These are phyloP conservation scores for Amniataba percoides DNA, from an alignment of 2,797 vertebrate species.

Conservation along the genomic window DNA sequence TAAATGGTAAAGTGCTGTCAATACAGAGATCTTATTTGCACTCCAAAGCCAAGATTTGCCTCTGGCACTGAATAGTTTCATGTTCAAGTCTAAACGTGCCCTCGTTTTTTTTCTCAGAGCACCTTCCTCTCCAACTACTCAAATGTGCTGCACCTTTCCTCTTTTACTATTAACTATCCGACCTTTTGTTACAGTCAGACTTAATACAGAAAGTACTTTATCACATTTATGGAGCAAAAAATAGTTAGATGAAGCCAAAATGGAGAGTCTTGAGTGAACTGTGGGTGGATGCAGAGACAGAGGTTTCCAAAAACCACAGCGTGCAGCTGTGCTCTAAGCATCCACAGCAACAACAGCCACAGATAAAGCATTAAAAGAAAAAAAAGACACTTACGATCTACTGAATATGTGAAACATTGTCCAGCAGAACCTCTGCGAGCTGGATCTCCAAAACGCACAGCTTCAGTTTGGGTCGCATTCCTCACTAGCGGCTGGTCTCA, in stretches of 20 bases:
- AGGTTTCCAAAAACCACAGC: slow-evolving; percentile 51
- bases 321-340: slow-evolving; percentile 59
- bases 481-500: slow-evolving; percentile 67
- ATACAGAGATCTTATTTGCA: slow-evolving; percentile 45
- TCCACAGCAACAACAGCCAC: slow-evolving; percentile 26
- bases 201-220: slow-evolving; percentile 28
- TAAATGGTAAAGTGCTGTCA: slow-evolving; percentile 49
- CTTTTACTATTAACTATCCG: slow-evolving; percentile 31
- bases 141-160: slow-evolving; percentile 30
- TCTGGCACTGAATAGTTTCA: slow-evolving; percentile 74
- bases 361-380: slow-evolving; percentile 46
- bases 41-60: slow-evolving; percentile 51
- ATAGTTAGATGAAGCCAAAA: slow-evolving; percentile 10
- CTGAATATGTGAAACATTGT: slow-evolving; percentile 84
- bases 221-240: slow-evolving; percentile 21
- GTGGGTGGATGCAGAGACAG: slow-evolving; percentile 57
- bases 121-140: slow-evolving; percentile 30
- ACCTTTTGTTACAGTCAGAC: slow-evolving; percentile 25
- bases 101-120: slow-evolving; percentile 37
- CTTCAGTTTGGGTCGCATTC: slow-evolving; percentile 72
- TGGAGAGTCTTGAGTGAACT: slow-evolving; percentile 20
- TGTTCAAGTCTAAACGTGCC: slow-evolving; percentile 77
- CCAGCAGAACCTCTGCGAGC: slow-evolving; percentile 53
- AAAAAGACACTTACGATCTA: slow-evolving; percentile 78
- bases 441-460: slow-evolving; percentile 53